Percentiles rank a stretch among this genome's conserved stretches.
Conservation (phyloP, 2,113 vertebrate species). For the Entomyzon cyanotis region DNA sequence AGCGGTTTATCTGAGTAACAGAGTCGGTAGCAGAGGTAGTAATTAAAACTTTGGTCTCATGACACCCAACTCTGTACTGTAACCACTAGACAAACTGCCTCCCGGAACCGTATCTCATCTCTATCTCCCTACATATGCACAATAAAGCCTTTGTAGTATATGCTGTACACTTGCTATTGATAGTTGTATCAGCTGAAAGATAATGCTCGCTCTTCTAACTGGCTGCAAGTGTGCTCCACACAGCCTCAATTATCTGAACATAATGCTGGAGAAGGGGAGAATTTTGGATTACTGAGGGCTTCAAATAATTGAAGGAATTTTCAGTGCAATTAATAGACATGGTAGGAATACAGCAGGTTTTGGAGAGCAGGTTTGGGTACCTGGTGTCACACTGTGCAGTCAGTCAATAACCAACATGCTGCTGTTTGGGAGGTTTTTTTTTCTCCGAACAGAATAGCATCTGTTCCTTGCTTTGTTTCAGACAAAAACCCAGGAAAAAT, state of each 20-base stretch:
- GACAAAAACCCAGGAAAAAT: background rate
- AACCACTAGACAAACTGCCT: constrained; percentile 64
- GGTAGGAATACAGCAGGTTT: background rate
- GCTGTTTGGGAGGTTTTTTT: background rate
- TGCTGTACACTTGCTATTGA: constrained; percentile 68
- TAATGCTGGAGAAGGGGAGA: constrained; percentile 32
- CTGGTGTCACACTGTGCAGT: background rate
- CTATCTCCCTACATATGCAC: constrained; percentile 67
- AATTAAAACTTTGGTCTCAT: constrained; percentile 67
- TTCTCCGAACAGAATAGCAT: background rate
- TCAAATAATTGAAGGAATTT: background rate
- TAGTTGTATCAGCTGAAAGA: constrained; percentile 70
- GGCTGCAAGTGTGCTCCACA: constrained; percentile 36
- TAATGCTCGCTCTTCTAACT: constrained; percentile 57
- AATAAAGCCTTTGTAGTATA: constrained; percentile 68
- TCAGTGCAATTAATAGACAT: background rate
- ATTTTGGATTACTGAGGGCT: constrained; percentile 33
- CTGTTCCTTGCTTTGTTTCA: background rate
- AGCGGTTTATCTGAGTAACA: constrained; percentile 37
- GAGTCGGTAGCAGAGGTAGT: constrained; percentile 50
- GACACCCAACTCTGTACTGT: constrained; percentile 65
- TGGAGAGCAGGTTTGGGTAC: background rate
- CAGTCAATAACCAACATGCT: background rate
- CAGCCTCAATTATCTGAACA: constrained; percentile 55
- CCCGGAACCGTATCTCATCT: constrained; percentile 53